Base-by-base conservation (phyloP, 2,888 invertebrate genomes). In the Dioctria linearis region DNA sequence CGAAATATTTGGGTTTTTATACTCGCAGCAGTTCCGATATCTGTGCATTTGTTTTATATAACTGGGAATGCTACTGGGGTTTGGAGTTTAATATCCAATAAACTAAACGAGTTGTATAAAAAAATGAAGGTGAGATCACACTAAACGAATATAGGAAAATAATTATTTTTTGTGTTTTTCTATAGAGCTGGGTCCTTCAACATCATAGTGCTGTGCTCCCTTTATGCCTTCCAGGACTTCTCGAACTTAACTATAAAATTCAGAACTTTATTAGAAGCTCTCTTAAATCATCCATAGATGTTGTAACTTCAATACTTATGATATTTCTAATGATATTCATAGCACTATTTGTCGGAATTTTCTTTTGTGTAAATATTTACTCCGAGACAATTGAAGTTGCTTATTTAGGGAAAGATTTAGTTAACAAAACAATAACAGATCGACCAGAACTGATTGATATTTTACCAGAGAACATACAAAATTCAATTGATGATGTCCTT, bases 371-470 rank as follows among this genome's bases (percentile, higher is more conserved):
- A 3, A 89, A 98, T 95, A 94, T 98, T 85, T 98, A 98, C 88
- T 95, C 95, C 0, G 98, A 98, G 90, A 96, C 96, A 2, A 95
- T 98, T 88, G 96, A 97, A 86, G 92, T 98, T 79, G 94, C 98
- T 11, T 95, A 96, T 87, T 91, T 98, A 82, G 95, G 95, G 57
- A 95, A 96, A 82, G 96, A 96, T 87, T 91, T 98, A 5, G 91
- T 97, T 43, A 97, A 98, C 89, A 94, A 94, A 85, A 96, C 97
- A 0, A 93, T 96, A 69, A 94, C 96, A 5, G 94, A 96, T 86
- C 95, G 98, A 89, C 96, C 97, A 49, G 96, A 97, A 85, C 90
- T 95, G 79, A 92, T 94, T 84, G 93, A 94, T 85, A 92, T 96
- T 86, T 90, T 98, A 78, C 98, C 98, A 0, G 88, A 86, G 13